Conservation (phyloP, 2,797 vertebrate species). For the Periophthalmus magnuspinnatus region DNA sequence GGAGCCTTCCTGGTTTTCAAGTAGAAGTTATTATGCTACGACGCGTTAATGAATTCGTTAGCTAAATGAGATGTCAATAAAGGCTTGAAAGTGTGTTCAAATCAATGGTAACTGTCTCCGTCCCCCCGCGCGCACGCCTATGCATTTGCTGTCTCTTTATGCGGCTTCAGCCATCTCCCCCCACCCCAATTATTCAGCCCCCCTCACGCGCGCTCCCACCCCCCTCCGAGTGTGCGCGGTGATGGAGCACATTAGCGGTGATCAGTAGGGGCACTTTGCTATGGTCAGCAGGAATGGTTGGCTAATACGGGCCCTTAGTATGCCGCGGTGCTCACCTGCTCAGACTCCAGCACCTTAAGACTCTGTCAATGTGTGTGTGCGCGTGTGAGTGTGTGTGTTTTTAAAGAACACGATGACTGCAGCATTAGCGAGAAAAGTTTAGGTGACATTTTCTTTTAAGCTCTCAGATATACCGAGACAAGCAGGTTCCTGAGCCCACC, state of each 20-base stretch:
- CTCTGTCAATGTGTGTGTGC: slow-evolving; percentile 25
- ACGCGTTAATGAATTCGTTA: slow-evolving; percentile 73
- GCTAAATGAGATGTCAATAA: slow-evolving; percentile 76
- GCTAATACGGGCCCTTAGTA: slow-evolving; percentile 64
- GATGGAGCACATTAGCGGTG: slow-evolving; percentile 73
- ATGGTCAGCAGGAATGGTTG: slow-evolving; percentile 74
- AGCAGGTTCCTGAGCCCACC: neutral
- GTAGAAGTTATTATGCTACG: slow-evolving; percentile 68
- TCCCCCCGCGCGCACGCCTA: slow-evolving; percentile 30
- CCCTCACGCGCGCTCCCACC: slow-evolving; percentile 32
- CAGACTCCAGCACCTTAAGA: slow-evolving; percentile 46
- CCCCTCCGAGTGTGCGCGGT: slow-evolving; percentile 56
- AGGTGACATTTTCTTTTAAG: slow-evolving; percentile 27
- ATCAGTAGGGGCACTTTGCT: slow-evolving; percentile 78
- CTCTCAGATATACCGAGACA: slow-evolving; percentile 6
- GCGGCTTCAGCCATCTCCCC: slow-evolving; percentile 64
- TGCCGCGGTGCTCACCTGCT: slow-evolving; percentile 72
- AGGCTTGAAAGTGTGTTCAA: slow-evolving; percentile 66
- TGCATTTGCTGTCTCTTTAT: slow-evolving; percentile 45
- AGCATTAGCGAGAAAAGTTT: slow-evolving; percentile 23
- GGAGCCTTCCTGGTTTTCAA: slow-evolving; percentile 63
- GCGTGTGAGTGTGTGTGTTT: slow-evolving; percentile 24
- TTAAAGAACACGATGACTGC: slow-evolving; percentile 44
- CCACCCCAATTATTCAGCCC: slow-evolving; percentile 64
- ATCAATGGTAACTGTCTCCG: slow-evolving; percentile 66